A percentile compares a stretch with the other conserved stretches of the same genome.
Evolutionary conservation across 2,888 invertebrate genomes (phyloP).

Genomic region (Glyphotaelius pellucidus): DNA sequence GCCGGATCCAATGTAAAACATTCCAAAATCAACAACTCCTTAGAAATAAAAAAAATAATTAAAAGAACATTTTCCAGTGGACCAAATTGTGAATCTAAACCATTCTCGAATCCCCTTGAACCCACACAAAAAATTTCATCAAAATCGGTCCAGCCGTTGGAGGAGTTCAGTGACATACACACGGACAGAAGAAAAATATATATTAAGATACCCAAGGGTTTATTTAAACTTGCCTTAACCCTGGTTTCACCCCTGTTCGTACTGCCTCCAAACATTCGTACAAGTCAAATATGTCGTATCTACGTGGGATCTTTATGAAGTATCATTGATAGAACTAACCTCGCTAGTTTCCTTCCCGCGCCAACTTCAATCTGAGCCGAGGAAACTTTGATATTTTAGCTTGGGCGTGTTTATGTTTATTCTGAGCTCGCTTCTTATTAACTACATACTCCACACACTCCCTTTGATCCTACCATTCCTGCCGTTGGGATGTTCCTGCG

Average conservation of each 20-base stretch:
- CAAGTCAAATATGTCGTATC: constrained; percentile 43
- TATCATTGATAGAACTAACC: constrained; percentile 41
- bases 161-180: no score
- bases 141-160: no score
- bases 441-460: not conserved
- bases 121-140: no score
- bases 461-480: not conserved
- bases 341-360: constrained; percentile 8
- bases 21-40: no score
- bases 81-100: no score
- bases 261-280: constrained; percentile 26
- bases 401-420: constrained; percentile 13
- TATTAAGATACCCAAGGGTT: no score
- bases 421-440: constrained; percentile 26
- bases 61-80: no score
- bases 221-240: not conserved
- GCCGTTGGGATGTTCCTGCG: not conserved
- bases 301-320: constrained; percentile 28
- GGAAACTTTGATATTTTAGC: constrained; percentile 42
- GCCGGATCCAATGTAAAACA: no score
- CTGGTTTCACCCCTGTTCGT: not conserved
- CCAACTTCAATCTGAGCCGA: constrained; percentile 22
- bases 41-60: no score
- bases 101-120: no score
- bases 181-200: no score